phyloP scores from a whole-genome alignment of 2,797 vertebrate genomes.

The Macropodus opercularis region DNA sequence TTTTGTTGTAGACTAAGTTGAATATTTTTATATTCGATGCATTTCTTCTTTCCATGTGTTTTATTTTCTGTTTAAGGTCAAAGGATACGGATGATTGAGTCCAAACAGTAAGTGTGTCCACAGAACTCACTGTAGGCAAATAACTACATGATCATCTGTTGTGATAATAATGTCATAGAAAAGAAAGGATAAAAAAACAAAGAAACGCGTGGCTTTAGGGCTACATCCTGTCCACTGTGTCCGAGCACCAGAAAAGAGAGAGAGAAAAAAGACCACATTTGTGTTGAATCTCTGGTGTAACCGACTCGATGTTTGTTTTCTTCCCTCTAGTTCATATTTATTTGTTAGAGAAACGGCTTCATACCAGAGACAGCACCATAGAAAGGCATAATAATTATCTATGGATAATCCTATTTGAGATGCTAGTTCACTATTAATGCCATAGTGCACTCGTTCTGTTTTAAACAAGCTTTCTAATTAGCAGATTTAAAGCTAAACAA shows the following conservation, averaged over 20 bases:
- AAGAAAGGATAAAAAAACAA: constrained; percentile 1
- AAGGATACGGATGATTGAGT: constrained; percentile 15
- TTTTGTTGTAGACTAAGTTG: not conserved
- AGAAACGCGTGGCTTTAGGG: not conserved
- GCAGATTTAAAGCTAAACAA: not conserved
- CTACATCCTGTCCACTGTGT: not conserved
- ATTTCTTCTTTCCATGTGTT: not conserved
- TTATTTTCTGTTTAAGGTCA: constrained; percentile 2
- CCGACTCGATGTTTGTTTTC: not conserved
- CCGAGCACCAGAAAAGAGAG: constrained; percentile 18
- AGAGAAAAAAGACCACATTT: not conserved
- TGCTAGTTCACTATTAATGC: constrained; percentile 5
- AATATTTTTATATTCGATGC: not conserved
- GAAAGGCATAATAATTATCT: not conserved
- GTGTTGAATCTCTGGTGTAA: not conserved
- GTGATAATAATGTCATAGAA: not conserved
- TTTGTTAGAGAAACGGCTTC: not conserved
- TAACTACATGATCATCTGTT: constrained; percentile 13
- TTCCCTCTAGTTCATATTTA: not conserved
- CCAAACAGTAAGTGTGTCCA: constrained; percentile 3
- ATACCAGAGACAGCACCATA: not conserved
- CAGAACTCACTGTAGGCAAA: constrained; percentile 9
- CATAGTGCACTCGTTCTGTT: not conserved
- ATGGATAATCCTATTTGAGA: constrained; percentile 6
- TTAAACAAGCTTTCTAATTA: not conserved